Base-by-base conservation (phyloP, 1,140 invertebrate genomes). In the Idris sp. region DNA sequence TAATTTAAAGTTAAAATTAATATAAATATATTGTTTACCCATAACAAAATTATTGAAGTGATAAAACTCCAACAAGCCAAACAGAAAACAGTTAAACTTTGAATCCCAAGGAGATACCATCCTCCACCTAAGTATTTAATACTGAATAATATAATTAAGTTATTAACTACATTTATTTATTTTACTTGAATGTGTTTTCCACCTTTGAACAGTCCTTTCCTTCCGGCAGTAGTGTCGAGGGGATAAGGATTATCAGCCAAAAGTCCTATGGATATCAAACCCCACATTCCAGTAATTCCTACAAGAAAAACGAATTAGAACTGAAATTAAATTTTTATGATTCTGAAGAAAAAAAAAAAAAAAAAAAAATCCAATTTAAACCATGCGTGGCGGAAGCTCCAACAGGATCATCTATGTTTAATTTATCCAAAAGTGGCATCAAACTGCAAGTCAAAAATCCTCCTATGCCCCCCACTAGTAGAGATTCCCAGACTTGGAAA, bases 361-460 rank as follows among this genome's bases (percentile, higher is more conserved):
- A n/a, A 22, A 22, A 22, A 22, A 22, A 22, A 22, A 4, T 4
- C 6, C 9, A 36, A 38, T 87, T 15, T 18, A 36, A 18, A 79
- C 95, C 95, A 82, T 98, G 96, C 2, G 97, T 96, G 3, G 95
- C 91, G 13, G 93, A 92, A 0, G 96, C 96, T 4, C 95, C 95
- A 0, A 98, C 96, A 0, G 96, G 96, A 87, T 98, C 96, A 78
- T 98, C 96, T 1, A 98, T 91, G 8, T 90, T 89, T 14, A 96
- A 75, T 75, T 83, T 89, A 79, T 97, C 94, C 31, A 97, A 90
- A 0, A 96, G 64, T 0, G 93, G 92, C 84, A 93, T 92, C 0
- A 89, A 86, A 0, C 90, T 44, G 35, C 94, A 93, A 0, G 93
- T 91, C 14, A 97, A 86, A 1, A 92, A 81, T 0, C 91, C 93